phyloP scores from a whole-genome alignment of 1,140 invertebrate species.

The Aradophagus sp. region DNA sequence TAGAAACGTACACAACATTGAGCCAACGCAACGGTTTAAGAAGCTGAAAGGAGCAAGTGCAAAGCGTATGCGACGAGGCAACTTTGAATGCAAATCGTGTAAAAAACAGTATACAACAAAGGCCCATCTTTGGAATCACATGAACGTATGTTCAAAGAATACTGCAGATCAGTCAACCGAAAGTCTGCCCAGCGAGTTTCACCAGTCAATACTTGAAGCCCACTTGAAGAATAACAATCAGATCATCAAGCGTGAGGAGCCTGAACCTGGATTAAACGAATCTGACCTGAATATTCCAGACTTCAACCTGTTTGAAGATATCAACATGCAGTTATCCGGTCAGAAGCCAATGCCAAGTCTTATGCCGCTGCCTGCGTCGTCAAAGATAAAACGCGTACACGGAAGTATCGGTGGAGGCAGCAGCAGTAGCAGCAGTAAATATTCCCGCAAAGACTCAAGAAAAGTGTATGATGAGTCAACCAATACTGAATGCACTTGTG shows the following conservation, averaged over 20 bases:
- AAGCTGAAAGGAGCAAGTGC: slow-evolving; percentile 57
- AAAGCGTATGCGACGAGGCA: slow-evolving; percentile 56
- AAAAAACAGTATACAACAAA: slow-evolving; percentile 71
- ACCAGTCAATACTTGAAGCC: slow-evolving; percentile 67
- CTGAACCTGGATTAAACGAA: slow-evolving; percentile 58
- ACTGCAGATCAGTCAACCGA: slow-evolving; percentile 20
- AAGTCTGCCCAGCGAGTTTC: slow-evolving; percentile 18
- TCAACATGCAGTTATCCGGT: slow-evolving; percentile 70
- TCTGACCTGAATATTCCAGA: slow-evolving; percentile 72
- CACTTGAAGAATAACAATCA: slow-evolving; percentile 72
- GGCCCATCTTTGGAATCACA: slow-evolving; percentile 68
- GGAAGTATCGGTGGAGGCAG: too few species aligned
- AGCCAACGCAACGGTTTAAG: slow-evolving; percentile 65
- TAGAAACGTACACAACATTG: slow-evolving; percentile 66
- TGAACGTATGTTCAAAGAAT: slow-evolving; percentile 62
- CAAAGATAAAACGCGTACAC: slow-evolving; percentile 54
- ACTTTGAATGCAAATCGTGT: slow-evolving; percentile 71
- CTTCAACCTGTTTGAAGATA: slow-evolving; percentile 72
- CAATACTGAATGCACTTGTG: slow-evolving; percentile 74
- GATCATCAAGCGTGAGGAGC: slow-evolving; percentile 66
- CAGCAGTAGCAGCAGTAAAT: slow-evolving; percentile 61
- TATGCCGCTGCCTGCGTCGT: slow-evolving; percentile 61
- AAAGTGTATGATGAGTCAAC: slow-evolving; percentile 73
- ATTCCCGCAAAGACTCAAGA: slow-evolving; percentile 71
- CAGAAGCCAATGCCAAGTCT: slow-evolving; percentile 70